Evolutionary conservation across 2,113 vertebrate species (phyloP).

Genomic region (Oreamnos americanus): DNA sequence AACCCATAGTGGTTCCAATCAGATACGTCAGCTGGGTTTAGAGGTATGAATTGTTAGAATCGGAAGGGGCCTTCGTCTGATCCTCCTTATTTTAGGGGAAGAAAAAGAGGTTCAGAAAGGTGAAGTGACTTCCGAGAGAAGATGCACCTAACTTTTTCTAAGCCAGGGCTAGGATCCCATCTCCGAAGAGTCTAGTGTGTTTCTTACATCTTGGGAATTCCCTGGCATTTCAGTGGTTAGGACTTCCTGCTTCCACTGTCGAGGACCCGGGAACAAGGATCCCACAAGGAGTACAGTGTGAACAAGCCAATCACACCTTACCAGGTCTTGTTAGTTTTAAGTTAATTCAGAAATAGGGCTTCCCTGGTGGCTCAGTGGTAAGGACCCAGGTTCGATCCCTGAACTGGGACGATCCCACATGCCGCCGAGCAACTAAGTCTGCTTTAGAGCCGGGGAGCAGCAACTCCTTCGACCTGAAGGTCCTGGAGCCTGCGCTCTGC

Average conservation of each 20-base stretch:
- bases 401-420: background rate
- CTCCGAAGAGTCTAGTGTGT: background rate
- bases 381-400: background rate
- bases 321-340: background rate
- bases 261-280: background rate
- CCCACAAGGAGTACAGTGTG: fast-evolving
- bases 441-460: background rate
- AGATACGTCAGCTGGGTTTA: background rate
- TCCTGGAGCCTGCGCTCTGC: fast-evolving
- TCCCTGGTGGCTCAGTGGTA: background rate
- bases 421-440: background rate
- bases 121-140: background rate
- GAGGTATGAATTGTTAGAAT: background rate
- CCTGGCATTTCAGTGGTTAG: background rate
- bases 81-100: background rate
- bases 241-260: background rate
- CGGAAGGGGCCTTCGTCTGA: background rate
- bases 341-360: background rate
- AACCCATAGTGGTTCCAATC: background rate
- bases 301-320: background rate
- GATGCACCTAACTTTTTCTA: background rate
- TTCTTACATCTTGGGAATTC: background rate
- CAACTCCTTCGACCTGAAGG: fast-evolving
- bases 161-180: background rate
- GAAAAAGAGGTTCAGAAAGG: background rate